Evolutionary conservation across 2,888 invertebrate species (phyloP), one percentile per base, ranked within the genome.

Genomic region (Myathropa florea): DNA sequence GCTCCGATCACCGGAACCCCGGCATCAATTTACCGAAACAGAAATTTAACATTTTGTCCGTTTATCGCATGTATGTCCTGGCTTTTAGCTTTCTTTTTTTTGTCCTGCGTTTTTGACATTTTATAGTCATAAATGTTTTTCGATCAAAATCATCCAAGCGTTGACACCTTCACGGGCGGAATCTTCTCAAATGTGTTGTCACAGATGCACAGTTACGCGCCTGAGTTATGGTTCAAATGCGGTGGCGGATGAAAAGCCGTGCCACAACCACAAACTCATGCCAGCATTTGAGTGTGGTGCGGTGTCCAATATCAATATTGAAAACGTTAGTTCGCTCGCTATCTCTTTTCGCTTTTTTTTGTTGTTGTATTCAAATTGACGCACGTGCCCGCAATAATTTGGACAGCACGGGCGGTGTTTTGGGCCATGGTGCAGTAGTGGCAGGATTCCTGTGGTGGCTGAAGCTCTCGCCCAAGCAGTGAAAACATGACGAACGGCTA

Each of bases 361-460:
- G 18, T 23, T 64, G 46, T 61, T 55, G 46, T 63, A 36, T 60
- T 72, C 57, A 65, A 80, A 71, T 76, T 71, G 80, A 71, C 30
- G 71, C 67, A 72, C 76, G 65, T 71, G 70, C 10, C 64, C 67
- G 57, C 65, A 80, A 80, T 72, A 84, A 76, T 80, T 71, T 26
- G 46, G 26, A 61, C 55, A 71, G 70, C 46, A 78, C 63, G 46
- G 46, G 70, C 65, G 65, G 60, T 75, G 57, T 55, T 61, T 68
- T 26, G 36, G 7, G 70, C 36, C 18, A 12, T 2, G 12, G 12
- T 12, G 12, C 33, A 33, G 30, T 2, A 33, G 30, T 2, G 30
- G 30, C 0, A 10, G 10, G 39, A 53, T 60, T 63, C 57, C 68
- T 68, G 57, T 46, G 36, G 33, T 46, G 55, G 18, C 3, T 14